Evolutionary conservation across 2,113 vertebrate species (phyloP), one percentile per base, ranked within the genome.

Genomic region (Murina feae): DNA sequence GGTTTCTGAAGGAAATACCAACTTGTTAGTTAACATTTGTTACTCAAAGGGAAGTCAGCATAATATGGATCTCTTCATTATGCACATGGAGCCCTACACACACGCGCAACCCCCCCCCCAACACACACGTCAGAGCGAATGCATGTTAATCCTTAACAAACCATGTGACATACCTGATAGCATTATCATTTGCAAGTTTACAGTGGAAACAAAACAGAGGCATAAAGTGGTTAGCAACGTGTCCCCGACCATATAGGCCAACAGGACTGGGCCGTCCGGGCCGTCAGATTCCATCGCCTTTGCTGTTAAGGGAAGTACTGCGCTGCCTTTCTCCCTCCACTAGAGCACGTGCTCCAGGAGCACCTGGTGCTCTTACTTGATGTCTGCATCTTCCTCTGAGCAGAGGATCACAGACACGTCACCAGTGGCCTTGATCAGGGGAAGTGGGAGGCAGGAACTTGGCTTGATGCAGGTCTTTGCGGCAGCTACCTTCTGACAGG

Each of bases 21-120:
- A 78, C 35, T 68, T 90, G 30, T 35, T 79, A 60, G 18, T 74
- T 86, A 92, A 32, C 68, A 11, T 93, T 95, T 71, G 89, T 89
- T 47, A 90, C 84, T 53, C 51, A 76, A 81, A 93, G 39, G 18
- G 49, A 89, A 92, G 74, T 68, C 23, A 84, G 44, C 4, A n/a
- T 47, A 71, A 71, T 68, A 88, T 0, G 28, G 47, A 74, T 75
- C 32, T 74, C 32, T 90, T 75, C 58, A 71, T 86, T 86, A 63
- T 76, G 37, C 2, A 5, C 42, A 65, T 6, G 30, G 39, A 68
- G 21, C 20, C 42, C 7, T 53, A 30, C n/a, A 51, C 28, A 32
- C 65, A 83, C 28, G 58, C 55, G 25, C 21, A 58, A 9, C 55
- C 2, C 53, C 53, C 2, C 53, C 8, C 53, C 9, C 55, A 10